A percentile compares a stretch with the other conserved stretches of the same genome.
Evolutionary conservation across 2,797 vertebrate genomes (phyloP).

Genomic region (Catostomus latipinnis): DNA sequence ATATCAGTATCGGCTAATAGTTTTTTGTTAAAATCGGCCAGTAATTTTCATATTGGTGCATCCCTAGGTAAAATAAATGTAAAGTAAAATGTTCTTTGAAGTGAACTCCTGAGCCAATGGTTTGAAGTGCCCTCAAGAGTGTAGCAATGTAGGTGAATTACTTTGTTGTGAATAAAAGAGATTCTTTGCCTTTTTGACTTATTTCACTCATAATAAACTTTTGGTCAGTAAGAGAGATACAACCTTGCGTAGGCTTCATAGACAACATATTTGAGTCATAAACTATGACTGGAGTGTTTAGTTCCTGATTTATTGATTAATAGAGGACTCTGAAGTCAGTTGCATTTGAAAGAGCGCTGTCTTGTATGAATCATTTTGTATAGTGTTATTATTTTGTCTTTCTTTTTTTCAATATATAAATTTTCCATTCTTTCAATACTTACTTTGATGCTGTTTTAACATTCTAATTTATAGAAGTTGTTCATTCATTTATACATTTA

Average conservation of each 20-base stretch:
- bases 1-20: no score
- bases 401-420: not conserved
- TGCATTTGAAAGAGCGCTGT: not conserved
- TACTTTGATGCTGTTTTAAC: no score
- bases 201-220: not conserved
- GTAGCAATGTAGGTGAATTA: not conserved
- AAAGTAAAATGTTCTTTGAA: not conserved
- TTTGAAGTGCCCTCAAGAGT: not conserved
- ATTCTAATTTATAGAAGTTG: no score
- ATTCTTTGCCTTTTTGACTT: not conserved
- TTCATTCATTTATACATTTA: no score
- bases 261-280: not conserved
- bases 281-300: not conserved
- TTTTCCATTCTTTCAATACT: not conserved
- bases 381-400: no score
- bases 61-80: no score
- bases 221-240: not conserved
- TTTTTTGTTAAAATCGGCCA: no score
- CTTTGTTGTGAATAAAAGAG: constrained; percentile 14
- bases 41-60: no score
- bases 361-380: not conserved
- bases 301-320: not conserved
- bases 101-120: not conserved
- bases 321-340: not conserved
- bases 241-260: not conserved